Percentiles rank a stretch among this genome's conserved stretches.
phyloP scores from a whole-genome alignment of 2,113 vertebrate genomes.

The Patagioenas fasciata region DNA sequence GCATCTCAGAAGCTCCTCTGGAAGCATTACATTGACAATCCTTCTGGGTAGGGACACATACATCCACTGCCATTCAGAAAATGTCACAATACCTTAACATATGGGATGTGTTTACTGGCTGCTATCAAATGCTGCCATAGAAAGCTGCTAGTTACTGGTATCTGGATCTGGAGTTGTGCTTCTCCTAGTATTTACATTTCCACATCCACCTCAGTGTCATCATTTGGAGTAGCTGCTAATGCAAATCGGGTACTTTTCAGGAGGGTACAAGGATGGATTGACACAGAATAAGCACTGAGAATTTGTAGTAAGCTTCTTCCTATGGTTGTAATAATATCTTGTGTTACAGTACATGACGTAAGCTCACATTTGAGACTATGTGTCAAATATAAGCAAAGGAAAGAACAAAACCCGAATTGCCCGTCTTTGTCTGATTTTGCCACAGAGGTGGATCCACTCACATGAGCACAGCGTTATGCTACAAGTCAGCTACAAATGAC shows the following conservation, averaged over 20 bases:
- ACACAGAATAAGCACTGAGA: background rate
- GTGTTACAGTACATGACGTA: background rate
- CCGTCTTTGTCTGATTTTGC: background rate
- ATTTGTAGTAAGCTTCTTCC: background rate
- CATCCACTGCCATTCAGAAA: conserved; percentile 14
- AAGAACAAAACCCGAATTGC: background rate
- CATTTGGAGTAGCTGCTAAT: background rate
- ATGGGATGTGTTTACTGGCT: background rate
- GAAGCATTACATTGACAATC: background rate
- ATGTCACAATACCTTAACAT: background rate
- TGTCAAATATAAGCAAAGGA: background rate
- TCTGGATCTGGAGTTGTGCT: background rate
- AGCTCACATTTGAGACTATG: background rate
- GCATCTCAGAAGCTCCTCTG: conserved; percentile 7
- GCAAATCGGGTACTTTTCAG: background rate
- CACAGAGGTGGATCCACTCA: conserved; percentile 23
- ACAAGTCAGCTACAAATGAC: conserved; percentile 40
- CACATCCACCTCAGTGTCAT: background rate
- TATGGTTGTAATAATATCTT: background rate
- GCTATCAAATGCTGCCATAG: background rate
- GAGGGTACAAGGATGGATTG: background rate
- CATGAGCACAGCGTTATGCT: background rate
- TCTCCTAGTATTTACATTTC: background rate
- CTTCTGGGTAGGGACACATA: background rate
- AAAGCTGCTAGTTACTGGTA: background rate